Evolutionary conservation across 2,888 invertebrate genomes (phyloP).

Genomic region (Pycnomerus fuliginosus): DNA sequence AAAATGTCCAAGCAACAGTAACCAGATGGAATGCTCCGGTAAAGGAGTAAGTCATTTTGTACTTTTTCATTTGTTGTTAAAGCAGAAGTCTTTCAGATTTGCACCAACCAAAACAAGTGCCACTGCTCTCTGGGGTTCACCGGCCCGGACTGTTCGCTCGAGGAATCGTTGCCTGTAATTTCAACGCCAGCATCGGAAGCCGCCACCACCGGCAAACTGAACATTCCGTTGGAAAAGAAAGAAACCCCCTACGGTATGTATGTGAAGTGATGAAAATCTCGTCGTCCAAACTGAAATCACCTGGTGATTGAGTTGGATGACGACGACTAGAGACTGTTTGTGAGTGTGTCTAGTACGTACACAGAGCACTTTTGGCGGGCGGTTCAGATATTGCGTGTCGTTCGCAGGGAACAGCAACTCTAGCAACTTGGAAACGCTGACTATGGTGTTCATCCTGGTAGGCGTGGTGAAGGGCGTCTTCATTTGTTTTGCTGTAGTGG

Average conservation of each 20-base stretch:
- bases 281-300: neutral
- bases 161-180: too few relatives aligned
- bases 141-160: slow-evolving; percentile 83
- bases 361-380: slow-evolving; percentile 34
- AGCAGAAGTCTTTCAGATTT: slow-evolving; percentile 64
- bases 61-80: too few relatives aligned
- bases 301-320: neutral
- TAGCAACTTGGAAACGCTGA: slow-evolving; percentile 84
- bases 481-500: slow-evolving; percentile 93
- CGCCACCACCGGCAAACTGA: slow-evolving; percentile 50
- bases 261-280: neutral
- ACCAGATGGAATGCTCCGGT: slow-evolving; percentile 88
- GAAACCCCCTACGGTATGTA: slow-evolving; percentile 92
- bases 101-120: slow-evolving; percentile 91
- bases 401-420: slow-evolving; percentile 72
- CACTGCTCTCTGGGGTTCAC: slow-evolving; percentile 88
- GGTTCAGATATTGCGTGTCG: slow-evolving; percentile 28
- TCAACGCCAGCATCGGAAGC: too few relatives aligned
- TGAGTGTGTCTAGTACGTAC: too few relatives aligned
- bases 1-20: slow-evolving; percentile 87
- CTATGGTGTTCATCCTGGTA: slow-evolving; percentile 90
- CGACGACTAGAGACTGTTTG: too few relatives aligned
- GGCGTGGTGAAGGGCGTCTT: slow-evolving; percentile 91
- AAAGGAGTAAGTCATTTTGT: slow-evolving; percentile 86
- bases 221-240: slow-evolving; percentile 77